Evolutionary conservation across 2,797 vertebrate species (phyloP).

Genomic region (Danionella dracula): DNA sequence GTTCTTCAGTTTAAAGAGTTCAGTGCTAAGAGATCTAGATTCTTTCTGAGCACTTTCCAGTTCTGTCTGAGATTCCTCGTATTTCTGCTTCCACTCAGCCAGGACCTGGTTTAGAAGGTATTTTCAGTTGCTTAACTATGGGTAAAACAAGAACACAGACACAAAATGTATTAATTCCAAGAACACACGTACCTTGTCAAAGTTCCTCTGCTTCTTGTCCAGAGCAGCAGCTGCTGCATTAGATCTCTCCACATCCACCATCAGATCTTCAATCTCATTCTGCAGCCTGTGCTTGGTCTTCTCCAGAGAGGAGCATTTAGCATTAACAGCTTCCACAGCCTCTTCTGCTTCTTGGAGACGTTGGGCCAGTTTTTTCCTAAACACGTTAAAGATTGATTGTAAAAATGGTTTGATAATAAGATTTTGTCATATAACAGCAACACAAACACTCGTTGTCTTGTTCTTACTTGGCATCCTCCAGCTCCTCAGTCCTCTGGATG

Average conservation of each 20-base stretch:
- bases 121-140: slow-evolving; percentile 40
- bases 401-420: no score
- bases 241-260: slow-evolving; percentile 82
- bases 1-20: slow-evolving; percentile 71
- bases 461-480: slow-evolving; percentile 53
- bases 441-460: no score
- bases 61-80: slow-evolving; percentile 65
- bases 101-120: slow-evolving; percentile 58
- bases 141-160: no score
- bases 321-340: slow-evolving; percentile 72
- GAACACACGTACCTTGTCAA: slow-evolving; percentile 87
- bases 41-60: slow-evolving; percentile 67
- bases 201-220: slow-evolving; percentile 86
- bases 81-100: slow-evolving; percentile 71
- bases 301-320: slow-evolving; percentile 76
- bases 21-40: slow-evolving; percentile 64
- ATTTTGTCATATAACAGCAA: no score
- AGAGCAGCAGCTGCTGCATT: slow-evolving; percentile 70
- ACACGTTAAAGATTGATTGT: neutral
- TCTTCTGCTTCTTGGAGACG: slow-evolving; percentile 75
- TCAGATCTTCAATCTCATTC: slow-evolving; percentile 84
- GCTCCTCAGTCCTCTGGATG: slow-evolving; percentile 51
- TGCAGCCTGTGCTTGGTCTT: slow-evolving; percentile 84
- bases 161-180: no score
- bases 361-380: slow-evolving; percentile 70